Evolutionary conservation across 1,140 invertebrate species (phyloP), one percentile per base, ranked within the genome.

Genomic region (Drosophila athabasca): DNA sequence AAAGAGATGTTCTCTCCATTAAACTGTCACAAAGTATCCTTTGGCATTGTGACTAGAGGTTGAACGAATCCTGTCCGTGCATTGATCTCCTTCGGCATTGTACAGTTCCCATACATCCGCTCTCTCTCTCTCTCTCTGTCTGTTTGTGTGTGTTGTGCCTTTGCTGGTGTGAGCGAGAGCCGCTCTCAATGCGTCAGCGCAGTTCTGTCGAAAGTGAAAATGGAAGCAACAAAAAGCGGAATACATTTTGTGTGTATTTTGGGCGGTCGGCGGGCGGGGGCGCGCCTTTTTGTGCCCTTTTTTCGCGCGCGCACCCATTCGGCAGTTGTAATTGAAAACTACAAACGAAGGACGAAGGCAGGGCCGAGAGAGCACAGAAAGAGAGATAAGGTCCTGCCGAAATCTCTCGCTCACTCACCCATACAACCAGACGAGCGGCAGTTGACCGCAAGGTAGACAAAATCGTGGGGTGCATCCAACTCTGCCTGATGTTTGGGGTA

Each of bases 321-420:
- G 35, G 69, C 67, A 43, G 72, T 62, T 82, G 75, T 88, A 82
- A 87, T 73, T 72, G 82, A 87, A 87, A 82, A 85, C 82, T 87
- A 85, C 66, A 70, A 39, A 39, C 44, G 70, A 52, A 39, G 64
- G 45, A 48, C 76, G 77, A 81, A 80, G 81, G 49, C 55, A 39
- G 60, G 22, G 22, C 41, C 76, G 66, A 77, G 35, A 39, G 35
- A 39, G 35, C 1, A 5, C 11, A 3, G 35, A 39, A 39, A 39
- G 3, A 39, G 35, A 39, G 11, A 3, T 4, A 39, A 39, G 60
- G 58, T 62, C 46, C 55, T 51, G 62, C 58, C 79, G 61, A 79
- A 62, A 53, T 62, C 45, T 70, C 29, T n/a, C 58, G 62, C 58
- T 22, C 1, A 19, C 51, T 55, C 62, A 49, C 64, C 15, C 64